Evolutionary conservation across 2,888 invertebrate species (phyloP), one percentile per base, ranked within the genome.

Genomic region (Anticlea derivata): DNA sequence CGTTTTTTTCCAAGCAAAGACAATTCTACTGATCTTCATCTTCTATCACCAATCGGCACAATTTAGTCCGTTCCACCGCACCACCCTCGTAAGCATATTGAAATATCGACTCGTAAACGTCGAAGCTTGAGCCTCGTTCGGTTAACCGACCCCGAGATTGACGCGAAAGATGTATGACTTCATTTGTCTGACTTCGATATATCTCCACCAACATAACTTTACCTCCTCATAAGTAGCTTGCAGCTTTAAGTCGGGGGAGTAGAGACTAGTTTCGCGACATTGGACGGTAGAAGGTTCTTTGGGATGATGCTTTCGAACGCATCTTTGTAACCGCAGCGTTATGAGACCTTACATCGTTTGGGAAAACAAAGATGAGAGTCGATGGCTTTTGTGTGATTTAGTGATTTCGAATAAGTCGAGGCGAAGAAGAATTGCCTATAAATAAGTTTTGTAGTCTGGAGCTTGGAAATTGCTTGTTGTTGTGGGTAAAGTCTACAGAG

Each of bases 21-120:
- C 35, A 35, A 39, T 31, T 24, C 43, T 20, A 34, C 8, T 11
- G 33, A 33, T 10, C 35, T 12, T 37, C 7, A 39, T 43, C 43
- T 24, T 46, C 13, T 17, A 24, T 34, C 26, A 12, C 27, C 39
- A 54, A 52, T 39, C 29, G 13, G 29, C 31, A 47, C 47, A 54
- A 57, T 58, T 50, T 50, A 34, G 41, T 43, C 33, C 41, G 43
- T 52, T 40, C 40, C 20, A 58, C 61, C 61, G 30, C 57, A 55
- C 39, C 48, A 65, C 63, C 78, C 89, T 90, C 87, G 82, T 90
- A 90, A 88, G 86, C 74, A 88, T 87, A 89, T 86, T 90, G 88
- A 90, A 88, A 87, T 89, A 90, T 89, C 72, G 79, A 78, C 78
- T 79, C 87, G 70, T 90, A 90, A 89, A 90, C 49, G 83, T 83